Evolutionary conservation across 2,888 invertebrate genomes (phyloP), one percentile per base, ranked within the genome.

Genomic region (Poecilus cupreus): DNA sequence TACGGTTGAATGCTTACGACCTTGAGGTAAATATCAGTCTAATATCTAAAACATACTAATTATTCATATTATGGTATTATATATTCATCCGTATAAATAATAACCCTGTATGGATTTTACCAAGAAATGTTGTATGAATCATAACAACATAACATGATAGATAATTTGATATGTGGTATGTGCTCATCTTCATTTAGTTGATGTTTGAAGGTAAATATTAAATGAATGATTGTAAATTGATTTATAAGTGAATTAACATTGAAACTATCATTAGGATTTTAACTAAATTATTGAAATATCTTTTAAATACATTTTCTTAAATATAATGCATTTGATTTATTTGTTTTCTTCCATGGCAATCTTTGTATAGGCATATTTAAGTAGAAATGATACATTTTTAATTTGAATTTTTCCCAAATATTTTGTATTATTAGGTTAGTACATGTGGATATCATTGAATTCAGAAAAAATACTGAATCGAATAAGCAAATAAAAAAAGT

Each of bases 21-120:
- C 77, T 77, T 77, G 43, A 54, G 77, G 43, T 77, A 77, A 57
- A 37, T 77, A 77, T 77, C 54, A n/a, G 51, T 32, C 77, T 77
- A 39, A 72, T 72, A 72, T 46, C 72, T 77, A 77, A 75, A 32
- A 77, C 60, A 57, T 60, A 43, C 77, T 60, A 77, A 72, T 77
- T 77, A 54, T 18, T n/a, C 60, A 77, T 77, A 60, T 54, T 77
- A 77, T 60, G 54, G 57, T 43, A 77, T 60, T 60, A 77, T 77
- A 77, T 76, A 77, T 77, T 37, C 43, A 77, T 54, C 37, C 43
- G 43, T 43, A 43, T 39, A 54, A 77, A 57, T 54, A 77, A 77
- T 60, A 60, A 60, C 16, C 26, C 11, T 57, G 39, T 20, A 37
- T 60, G 43, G 39, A 5, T 32, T 75, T 39, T 39, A 39, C 77